phyloP scores from a whole-genome alignment of 2,797 vertebrate genomes.

The Chelon auratus region DNA sequence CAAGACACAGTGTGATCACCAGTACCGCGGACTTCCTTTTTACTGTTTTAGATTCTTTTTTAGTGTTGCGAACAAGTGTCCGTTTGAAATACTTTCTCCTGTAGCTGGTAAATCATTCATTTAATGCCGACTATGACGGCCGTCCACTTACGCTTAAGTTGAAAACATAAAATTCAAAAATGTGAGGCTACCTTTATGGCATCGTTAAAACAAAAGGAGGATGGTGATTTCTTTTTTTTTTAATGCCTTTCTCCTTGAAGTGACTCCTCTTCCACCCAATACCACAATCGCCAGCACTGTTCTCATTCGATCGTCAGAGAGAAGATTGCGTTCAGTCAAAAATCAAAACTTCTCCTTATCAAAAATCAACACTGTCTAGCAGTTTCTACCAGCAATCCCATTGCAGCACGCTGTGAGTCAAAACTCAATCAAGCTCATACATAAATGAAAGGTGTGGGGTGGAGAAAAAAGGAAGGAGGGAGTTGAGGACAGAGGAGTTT shows the following conservation, averaged over 20 bases:
- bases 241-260: slow-evolving; percentile 65
- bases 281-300: slow-evolving; percentile 20
- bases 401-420: slow-evolving; percentile 35
- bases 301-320: slow-evolving; percentile 36
- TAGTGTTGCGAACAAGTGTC: not conserved
- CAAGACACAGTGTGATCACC: not conserved
- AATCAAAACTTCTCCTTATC: not conserved
- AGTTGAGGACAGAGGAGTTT: slow-evolving; percentile 41
- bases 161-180: slow-evolving; percentile 45
- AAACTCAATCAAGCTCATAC: slow-evolving; percentile 62
- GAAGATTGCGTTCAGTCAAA: slow-evolving; percentile 28
- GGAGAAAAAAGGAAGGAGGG: slow-evolving; percentile 35
- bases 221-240: slow-evolving; percentile 49
- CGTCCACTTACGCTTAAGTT: slow-evolving; percentile 17
- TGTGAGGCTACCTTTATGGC: slow-evolving; percentile 52
- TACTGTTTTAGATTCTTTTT: not conserved
- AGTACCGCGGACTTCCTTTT: slow-evolving; percentile 4
- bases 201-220: slow-evolving; percentile 67
- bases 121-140: not conserved
- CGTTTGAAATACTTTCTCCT: slow-evolving; percentile 25
- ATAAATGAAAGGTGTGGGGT: slow-evolving; percentile 52
- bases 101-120: slow-evolving; percentile 4
- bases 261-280: slow-evolving; percentile 10
- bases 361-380: slow-evolving; percentile 39
- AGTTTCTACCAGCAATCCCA: slow-evolving; percentile 32